A percentile compares a stretch with the other conserved stretches of the same genome.
phyloP scores from a whole-genome alignment of 2,797 vertebrate genomes.

The Lithobates pipiens region DNA sequence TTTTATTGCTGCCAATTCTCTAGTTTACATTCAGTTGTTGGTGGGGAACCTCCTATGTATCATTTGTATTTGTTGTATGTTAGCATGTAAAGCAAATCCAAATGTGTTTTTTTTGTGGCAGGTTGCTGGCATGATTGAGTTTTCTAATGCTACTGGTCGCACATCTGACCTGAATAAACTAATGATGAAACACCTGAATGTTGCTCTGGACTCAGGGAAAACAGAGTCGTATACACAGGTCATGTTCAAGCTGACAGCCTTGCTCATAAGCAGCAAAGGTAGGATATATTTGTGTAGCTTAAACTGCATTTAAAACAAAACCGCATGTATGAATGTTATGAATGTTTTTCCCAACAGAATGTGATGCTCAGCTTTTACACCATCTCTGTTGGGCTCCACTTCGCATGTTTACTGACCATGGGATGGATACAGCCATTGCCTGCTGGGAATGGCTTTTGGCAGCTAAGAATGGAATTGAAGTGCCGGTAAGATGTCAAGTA shows the following conservation, averaged over 20 bases:
- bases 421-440: slow-evolving; percentile 93
- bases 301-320: not conserved
- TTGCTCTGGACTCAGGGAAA: slow-evolving; percentile 79
- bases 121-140: slow-evolving; percentile 96
- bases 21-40: too few species aligned
- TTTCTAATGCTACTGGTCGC: slow-evolving; percentile 83
- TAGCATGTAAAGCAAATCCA: not conserved
- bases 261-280: slow-evolving; percentile 94
- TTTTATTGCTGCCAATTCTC: too few species aligned
- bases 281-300: slow-evolving; percentile 48
- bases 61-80: not conserved
- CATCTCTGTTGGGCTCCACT: slow-evolving; percentile 94
- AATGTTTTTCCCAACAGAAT: slow-evolving; percentile 76
- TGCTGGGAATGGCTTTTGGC: slow-evolving; percentile 98
- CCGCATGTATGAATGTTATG: not conserved
- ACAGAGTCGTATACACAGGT: slow-evolving; percentile 88
- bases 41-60: too few species aligned
- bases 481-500: slow-evolving; percentile 80
- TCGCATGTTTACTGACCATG: slow-evolving; percentile 92
- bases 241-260: slow-evolving; percentile 94
- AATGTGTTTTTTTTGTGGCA: slow-evolving; percentile 61
- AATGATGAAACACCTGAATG: slow-evolving; percentile 87
- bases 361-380: slow-evolving; percentile 91
- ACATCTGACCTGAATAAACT: slow-evolving; percentile 87
- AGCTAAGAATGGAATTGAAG: slow-evolving; percentile 88